A percentile compares a stretch with the other conserved stretches of the same genome.
These are phyloP conservation scores for Lithophane leautieri DNA, from an alignment of 2,888 invertebrate species.

Conservation along the genomic window DNA sequence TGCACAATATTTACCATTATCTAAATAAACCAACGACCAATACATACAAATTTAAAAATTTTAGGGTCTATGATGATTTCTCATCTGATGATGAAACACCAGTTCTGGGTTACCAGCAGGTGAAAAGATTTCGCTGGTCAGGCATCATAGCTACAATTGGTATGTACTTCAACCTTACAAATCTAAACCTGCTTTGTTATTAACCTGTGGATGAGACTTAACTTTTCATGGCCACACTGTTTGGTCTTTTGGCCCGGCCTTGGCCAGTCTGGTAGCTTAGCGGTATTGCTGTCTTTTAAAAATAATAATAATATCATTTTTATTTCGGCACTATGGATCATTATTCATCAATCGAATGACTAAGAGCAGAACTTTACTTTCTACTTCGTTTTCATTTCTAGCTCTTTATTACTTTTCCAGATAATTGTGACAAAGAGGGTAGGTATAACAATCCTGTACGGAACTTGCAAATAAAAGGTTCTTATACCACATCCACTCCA, in stretches of 20 bases:
- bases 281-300: neutral
- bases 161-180: slow-evolving; percentile 57
- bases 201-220: neutral
- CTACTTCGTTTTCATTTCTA: neutral
- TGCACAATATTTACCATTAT: neutral
- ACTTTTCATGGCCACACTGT: neutral
- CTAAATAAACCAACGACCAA: neutral
- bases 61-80: slow-evolving; percentile 83
- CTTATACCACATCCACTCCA: slow-evolving; percentile 86
- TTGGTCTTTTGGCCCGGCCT: no score
- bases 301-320: neutral
- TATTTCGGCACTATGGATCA: neutral
- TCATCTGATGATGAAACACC: slow-evolving; percentile 84
- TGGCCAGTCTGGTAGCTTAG: no score
- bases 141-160: slow-evolving; percentile 79
- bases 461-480: slow-evolving; percentile 81
- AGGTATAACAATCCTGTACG: slow-evolving; percentile 76
- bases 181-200: neutral
- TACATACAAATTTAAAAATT: slow-evolving; percentile 59
- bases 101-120: slow-evolving; percentile 78
- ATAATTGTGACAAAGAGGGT: slow-evolving; percentile 41
- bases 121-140: slow-evolving; percentile 77
- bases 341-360: neutral
- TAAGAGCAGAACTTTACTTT: neutral
- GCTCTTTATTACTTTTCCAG: slow-evolving; percentile 1